Conservation (phyloP, 2,888 invertebrate species). For the Brachyopa scutellaris region DNA sequence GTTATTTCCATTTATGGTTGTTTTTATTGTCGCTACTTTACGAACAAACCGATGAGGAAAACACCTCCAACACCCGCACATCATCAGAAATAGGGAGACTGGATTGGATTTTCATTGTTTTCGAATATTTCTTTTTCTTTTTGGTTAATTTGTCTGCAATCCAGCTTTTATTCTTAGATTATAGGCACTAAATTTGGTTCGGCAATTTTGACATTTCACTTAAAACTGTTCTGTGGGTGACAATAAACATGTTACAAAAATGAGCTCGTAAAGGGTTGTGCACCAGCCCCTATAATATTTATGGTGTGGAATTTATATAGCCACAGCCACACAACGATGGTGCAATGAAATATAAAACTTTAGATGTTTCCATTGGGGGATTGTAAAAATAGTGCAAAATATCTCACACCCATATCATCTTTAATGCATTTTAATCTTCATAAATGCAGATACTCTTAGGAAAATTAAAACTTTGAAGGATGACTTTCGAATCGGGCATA, state of each 20-base stretch:
- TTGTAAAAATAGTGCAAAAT: too few species aligned
- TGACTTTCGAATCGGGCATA: background rate
- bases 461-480: conserved; percentile 15
- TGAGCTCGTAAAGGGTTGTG: too few species aligned
- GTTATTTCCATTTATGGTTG: conserved; percentile 29
- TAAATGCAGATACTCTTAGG: conserved; percentile 4
- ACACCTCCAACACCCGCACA: background rate
- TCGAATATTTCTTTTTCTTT: conserved; percentile 1
- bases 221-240: too few species aligned
- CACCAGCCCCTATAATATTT: background rate
- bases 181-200: conserved; percentile 25
- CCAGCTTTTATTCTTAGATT: conserved; percentile 28
- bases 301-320: too few species aligned
- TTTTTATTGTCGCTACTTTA: conserved; percentile 34
- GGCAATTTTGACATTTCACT: too few species aligned
- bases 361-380: too few species aligned
- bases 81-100: conserved; percentile 11
- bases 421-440: conserved; percentile 5
- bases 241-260: too few species aligned
- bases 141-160: conserved; percentile 11
- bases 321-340: too few species aligned
- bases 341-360: too few species aligned
- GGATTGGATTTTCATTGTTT: conserved; percentile 23
- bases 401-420: too few species aligned
- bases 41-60: background rate